Conservation (phyloP, 2,113 vertebrate species). For the Strix aluco region DNA sequence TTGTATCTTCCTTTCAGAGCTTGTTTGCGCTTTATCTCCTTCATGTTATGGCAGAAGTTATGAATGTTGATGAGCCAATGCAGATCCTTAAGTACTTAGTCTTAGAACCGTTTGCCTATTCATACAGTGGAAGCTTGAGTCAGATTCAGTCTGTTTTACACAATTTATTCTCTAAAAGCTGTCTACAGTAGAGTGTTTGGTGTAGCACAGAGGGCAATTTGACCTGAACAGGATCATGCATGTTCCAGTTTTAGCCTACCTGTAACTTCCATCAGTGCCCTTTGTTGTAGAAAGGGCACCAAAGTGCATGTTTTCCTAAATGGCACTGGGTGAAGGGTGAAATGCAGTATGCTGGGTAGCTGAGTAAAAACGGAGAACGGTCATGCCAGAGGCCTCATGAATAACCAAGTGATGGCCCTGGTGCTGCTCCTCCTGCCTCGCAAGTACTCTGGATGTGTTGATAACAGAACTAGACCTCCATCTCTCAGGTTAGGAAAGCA, state of each 20-base stretch:
- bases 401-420: neutral
- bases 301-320: neutral
- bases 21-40: neutral
- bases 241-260: neutral
- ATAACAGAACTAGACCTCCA: rapidly evolving
- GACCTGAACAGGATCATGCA: neutral
- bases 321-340: neutral
- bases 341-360: neutral
- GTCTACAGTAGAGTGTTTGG: neutral
- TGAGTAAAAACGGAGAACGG: neutral
- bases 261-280: too few species aligned
- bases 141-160: neutral
- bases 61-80: neutral
- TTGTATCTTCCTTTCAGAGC: neutral
- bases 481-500: neutral
- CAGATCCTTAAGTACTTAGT: neutral
- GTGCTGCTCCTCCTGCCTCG: neutral
- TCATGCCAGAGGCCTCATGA: neutral
- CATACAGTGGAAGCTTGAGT: neutral
- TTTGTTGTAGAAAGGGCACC: neutral
- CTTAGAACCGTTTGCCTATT: neutral
- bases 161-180: neutral
- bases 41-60: neutral
- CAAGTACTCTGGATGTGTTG: rapidly evolving
- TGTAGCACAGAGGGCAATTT: neutral